Conservation (phyloP, 2,888 invertebrate genomes). For the Myopa testacea region DNA sequence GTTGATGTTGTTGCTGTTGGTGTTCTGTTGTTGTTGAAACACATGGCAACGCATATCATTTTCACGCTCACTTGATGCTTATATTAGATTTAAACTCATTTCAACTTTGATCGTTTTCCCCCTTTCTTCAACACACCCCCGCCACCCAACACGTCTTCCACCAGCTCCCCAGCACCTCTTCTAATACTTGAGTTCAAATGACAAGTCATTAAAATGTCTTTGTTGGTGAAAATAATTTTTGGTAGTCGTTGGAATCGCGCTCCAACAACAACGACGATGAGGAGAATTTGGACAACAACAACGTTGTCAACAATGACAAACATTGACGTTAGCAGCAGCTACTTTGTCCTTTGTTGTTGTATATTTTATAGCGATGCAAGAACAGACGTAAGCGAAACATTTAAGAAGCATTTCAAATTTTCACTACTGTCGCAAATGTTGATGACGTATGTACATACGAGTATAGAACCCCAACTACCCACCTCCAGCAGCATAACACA, state of each 20-base stretch:
- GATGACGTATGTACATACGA: neutral
- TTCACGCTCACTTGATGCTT: neutral
- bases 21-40: too few relatives aligned
- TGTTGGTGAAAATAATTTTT: neutral
- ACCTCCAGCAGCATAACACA: neutral
- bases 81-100: neutral
- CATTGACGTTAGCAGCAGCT: neutral
- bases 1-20: too few relatives aligned
- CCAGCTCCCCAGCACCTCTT: neutral
- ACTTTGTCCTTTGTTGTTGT: neutral
- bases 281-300: neutral
- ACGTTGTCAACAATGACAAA: neutral
- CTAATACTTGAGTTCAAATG: neutral
- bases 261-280: neutral
- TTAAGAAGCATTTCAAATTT: neutral
- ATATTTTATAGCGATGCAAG: conserved; percentile 3
- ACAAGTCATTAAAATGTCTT: neutral
- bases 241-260: neutral
- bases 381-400: neutral
- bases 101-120: conserved; percentile 8
- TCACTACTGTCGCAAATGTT: neutral
- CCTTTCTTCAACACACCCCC: neutral
- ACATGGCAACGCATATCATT: neutral
- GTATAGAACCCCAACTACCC: neutral
- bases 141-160: too few relatives aligned